Evolutionary conservation across 23 tunicate species (phyloP).

Genomic region (Diplosoma virens): DNA sequence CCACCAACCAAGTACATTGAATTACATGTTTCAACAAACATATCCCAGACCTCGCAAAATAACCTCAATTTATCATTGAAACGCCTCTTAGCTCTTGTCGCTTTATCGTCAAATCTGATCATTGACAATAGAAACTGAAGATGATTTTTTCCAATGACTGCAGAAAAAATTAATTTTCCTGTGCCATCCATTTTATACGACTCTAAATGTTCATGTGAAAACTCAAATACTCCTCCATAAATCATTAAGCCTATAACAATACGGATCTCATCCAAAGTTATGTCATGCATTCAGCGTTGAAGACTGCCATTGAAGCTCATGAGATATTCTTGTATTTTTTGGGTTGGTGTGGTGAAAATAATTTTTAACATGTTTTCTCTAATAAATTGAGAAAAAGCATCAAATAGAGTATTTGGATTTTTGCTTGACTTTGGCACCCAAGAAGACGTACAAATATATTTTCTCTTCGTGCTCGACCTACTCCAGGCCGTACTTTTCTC

Average conservation of each 20-base stretch:
- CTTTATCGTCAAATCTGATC: conserved; percentile 9
- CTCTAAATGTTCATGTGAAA: conserved; percentile 15
- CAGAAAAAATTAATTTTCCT: conserved; percentile 6
- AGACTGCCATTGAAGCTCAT: conserved; percentile 6
- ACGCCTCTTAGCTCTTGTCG: conserved; percentile 3
- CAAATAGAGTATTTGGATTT: not conserved
- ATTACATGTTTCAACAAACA: conserved; percentile 2
- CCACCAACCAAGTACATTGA: not conserved
- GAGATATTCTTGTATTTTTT: conserved; percentile 4
- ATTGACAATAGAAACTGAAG: conserved; percentile 15
- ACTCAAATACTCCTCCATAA: conserved; percentile 12
- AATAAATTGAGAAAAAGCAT: not conserved
- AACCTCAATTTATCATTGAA: conserved; percentile 11
- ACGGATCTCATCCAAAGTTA: conserved; percentile 13
- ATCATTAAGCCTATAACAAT: not conserved
- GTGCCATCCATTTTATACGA: conserved; percentile 16
- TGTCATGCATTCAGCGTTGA: not conserved
- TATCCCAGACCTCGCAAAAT: no score
- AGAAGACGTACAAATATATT: conserved; percentile 1
- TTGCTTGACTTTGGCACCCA: conserved; percentile 1
- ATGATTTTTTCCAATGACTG: not conserved
- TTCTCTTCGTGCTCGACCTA: conserved; percentile 11
- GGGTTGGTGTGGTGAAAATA: conserved; percentile 9
- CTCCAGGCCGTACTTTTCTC: conserved; percentile 3
- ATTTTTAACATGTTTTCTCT: not conserved